These are phyloP conservation scores for Drosophila nigricruria DNA, from an alignment of 2,888 invertebrate species.

Conservation along the genomic window DNA sequence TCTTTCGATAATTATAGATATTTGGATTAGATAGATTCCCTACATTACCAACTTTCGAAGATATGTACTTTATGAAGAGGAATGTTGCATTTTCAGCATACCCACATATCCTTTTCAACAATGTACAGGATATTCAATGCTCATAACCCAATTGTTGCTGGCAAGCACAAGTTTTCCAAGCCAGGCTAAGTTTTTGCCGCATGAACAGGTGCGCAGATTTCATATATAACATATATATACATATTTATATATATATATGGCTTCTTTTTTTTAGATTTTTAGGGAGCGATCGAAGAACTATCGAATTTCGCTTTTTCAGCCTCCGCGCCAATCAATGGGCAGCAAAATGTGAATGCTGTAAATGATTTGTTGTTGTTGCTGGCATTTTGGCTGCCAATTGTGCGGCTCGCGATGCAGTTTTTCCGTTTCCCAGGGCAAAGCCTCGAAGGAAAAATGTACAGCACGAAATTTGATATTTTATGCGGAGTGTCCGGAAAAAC, in stretches of 20 bases:
- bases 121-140: not conserved
- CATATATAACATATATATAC: not conserved
- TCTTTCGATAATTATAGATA: not conserved
- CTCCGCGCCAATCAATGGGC: conserved; percentile 73
- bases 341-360: conserved; percentile 38
- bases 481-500: conserved; percentile 60
- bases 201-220: conserved; percentile 50
- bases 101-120: not conserved
- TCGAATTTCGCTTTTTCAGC: conserved; percentile 63
- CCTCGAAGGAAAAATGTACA: conserved; percentile 66
- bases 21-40: too few relatives aligned
- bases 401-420: conserved; percentile 43
- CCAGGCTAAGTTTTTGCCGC: conserved; percentile 18
- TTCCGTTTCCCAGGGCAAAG: conserved; percentile 62
- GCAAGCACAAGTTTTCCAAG: conserved; percentile 21
- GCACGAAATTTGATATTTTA: conserved; percentile 74
- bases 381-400: conserved; percentile 80
- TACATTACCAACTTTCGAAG: too few relatives aligned
- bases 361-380: conserved; percentile 77
- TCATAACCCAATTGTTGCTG: conserved; percentile 40
- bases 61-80: too few relatives aligned
- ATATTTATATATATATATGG: not conserved
- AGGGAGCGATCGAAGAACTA: conserved; percentile 40
- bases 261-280: not conserved
- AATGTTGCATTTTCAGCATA: too few relatives aligned